phyloP scores from a whole-genome alignment of 2,888 invertebrate species.

The Eupsilia transversa region DNA sequence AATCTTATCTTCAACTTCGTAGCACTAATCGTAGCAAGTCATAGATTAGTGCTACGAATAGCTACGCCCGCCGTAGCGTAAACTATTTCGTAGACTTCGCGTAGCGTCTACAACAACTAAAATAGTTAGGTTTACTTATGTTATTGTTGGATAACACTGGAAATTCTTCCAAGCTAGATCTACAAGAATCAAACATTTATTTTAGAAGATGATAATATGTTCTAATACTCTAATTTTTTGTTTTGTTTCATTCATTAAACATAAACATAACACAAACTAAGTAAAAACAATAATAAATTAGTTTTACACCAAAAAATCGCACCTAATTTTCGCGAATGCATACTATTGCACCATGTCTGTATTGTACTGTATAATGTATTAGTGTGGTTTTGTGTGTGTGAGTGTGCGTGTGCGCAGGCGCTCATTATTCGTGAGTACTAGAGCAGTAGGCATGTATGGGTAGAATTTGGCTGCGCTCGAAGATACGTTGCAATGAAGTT shows the following conservation, averaged over 20 bases:
- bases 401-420: slow-evolving; percentile 70
- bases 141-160: neutral
- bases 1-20: neutral
- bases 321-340: slow-evolving; percentile 60
- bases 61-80: slow-evolving; percentile 51
- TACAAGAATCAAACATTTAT: no score
- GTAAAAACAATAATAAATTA: neutral
- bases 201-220: neutral
- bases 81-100: slow-evolving; percentile 38
- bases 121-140: no score
- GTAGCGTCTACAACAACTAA: slow-evolving; percentile 21
- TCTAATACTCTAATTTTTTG: no score
- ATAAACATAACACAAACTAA: no score
- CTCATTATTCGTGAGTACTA: slow-evolving; percentile 87
- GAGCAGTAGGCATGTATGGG: slow-evolving; percentile 76
- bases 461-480: slow-evolving; percentile 59
- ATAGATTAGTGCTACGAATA: slow-evolving; percentile 40
- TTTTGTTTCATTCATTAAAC: no score
- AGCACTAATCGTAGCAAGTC: slow-evolving; percentile 19
- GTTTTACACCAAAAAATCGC: slow-evolving; percentile 43
- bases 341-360: slow-evolving; percentile 56
- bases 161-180: neutral
- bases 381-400: slow-evolving; percentile 56
- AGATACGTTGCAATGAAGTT: slow-evolving; percentile 49
- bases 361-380: slow-evolving; percentile 30